Evolutionary conservation across 1,140 invertebrate species (phyloP).

Genomic region (Anthonomus grandis): DNA sequence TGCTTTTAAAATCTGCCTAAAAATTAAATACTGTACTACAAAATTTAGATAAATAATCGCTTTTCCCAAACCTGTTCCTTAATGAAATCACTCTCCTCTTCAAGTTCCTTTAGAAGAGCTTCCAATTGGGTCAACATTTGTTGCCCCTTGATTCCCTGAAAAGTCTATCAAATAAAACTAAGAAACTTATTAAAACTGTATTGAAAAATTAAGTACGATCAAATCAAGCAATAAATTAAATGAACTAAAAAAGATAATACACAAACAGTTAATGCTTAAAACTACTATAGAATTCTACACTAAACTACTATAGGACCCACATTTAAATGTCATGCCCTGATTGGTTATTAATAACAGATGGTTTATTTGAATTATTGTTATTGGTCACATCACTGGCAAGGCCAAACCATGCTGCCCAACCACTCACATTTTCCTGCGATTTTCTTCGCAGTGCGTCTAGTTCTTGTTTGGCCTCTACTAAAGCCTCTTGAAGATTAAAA

Average conservation of each 20-base stretch:
- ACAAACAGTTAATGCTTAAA: not conserved
- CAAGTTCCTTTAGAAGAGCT: conserved; percentile 13
- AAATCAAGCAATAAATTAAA: not conserved
- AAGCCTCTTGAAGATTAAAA: conserved; percentile 38
- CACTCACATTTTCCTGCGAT: conserved; percentile 43
- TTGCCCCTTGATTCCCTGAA: conserved; percentile 15
- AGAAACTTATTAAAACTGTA: not conserved
- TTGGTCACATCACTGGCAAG: conserved; percentile 24
- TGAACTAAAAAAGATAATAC: not conserved
- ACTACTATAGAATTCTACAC: too few species aligned
- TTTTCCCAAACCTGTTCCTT: conserved; percentile 8
- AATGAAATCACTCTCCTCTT: conserved; percentile 20
- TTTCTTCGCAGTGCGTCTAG: conserved; percentile 38
- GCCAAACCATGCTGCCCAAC: conserved; percentile 42
- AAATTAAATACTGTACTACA: too few species aligned
- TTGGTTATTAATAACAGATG: conserved; percentile 12
- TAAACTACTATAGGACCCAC: too few species aligned
- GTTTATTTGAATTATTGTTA: conserved; percentile 28
- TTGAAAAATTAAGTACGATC: not conserved
- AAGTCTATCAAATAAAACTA: not conserved
- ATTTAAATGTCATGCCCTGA: conserved; percentile 43
- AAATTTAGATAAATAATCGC: not conserved
- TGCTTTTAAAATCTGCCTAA: conserved; percentile 10
- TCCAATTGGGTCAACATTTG: conserved; percentile 11
- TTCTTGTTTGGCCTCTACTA: conserved; percentile 41